Evolutionary conservation across 2,888 invertebrate genomes (phyloP).

Genomic region (Cerceris rybyensis): DNA sequence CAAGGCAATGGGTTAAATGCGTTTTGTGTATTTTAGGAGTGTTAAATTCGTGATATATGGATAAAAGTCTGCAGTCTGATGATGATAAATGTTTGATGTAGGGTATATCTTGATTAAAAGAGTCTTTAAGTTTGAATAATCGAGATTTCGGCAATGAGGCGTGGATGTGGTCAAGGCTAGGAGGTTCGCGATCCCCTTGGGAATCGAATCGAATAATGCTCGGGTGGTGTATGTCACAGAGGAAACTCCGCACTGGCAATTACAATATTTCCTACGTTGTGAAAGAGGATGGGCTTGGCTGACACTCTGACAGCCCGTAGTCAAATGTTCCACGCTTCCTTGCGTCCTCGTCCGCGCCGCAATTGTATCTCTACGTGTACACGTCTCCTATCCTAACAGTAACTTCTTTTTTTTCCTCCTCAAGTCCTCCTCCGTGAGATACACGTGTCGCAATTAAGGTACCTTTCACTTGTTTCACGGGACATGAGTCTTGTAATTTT

Average conservation of each 20-base stretch:
- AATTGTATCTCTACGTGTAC: slow-evolving; percentile 54
- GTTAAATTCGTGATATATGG: too few relatives aligned
- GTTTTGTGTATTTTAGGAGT: too few relatives aligned
- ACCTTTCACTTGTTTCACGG: slow-evolving; percentile 49
- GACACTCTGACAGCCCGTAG: slow-evolving; percentile 78
- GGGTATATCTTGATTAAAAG: too few relatives aligned
- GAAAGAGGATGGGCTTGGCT: slow-evolving; percentile 81
- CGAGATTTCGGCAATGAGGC: background rate
- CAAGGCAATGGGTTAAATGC: too few relatives aligned
- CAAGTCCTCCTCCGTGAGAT: slow-evolving; percentile 11
- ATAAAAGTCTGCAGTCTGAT: too few relatives aligned
- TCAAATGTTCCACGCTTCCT: slow-evolving; percentile 80
- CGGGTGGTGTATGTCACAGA: slow-evolving; percentile 64
- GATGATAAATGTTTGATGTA: too few relatives aligned
- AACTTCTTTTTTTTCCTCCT: slow-evolving; percentile 44
- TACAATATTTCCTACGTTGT: slow-evolving; percentile 78
- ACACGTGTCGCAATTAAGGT: slow-evolving; percentile 50
- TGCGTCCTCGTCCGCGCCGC: slow-evolving; percentile 65
- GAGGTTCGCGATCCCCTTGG: slow-evolving; percentile 66
- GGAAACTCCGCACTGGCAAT: slow-evolving; percentile 71
- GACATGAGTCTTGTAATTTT: background rate
- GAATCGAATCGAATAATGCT: slow-evolving; percentile 66
- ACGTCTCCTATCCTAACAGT: slow-evolving; percentile 54
- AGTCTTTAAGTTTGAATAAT: background rate
- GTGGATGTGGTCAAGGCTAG: slow-evolving; percentile 54